Base-by-base conservation (phyloP, 1,140 invertebrate genomes). In the Sarcophaga bullata region DNA sequence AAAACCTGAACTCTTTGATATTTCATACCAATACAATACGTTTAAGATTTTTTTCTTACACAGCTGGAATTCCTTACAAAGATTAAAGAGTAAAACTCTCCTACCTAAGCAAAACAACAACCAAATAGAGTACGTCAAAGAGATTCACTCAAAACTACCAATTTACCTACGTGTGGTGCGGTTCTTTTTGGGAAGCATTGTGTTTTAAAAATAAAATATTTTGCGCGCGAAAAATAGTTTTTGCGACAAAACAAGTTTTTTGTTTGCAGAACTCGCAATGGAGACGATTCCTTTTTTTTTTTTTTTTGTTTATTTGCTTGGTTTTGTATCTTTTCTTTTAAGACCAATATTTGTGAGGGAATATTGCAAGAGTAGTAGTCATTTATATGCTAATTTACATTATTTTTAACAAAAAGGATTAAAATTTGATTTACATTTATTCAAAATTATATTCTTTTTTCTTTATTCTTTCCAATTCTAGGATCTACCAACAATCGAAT, bases 401-500 rank as follows among this genome's bases (percentile, higher is more conserved):
- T 49, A 76, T 4, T 13, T 76, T 48, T 17, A 76, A n/a, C n/a
- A 73, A 76, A 78, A 37, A 4, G 8, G 19, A 52, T 78, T 52
- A 19, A 78, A 78, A 78, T 48, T 48, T 1, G 75, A 25, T 46
- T 19, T 78, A 7, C 6, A 6, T 76, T 49, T 52, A 50, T 13
- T 37, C 19, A 80, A 50, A 73, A 10, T 54, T 19, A 17, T 72
- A n/a, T 58, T n/a, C 62, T 37, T 13, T 37, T 73, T 80, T 82
- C 75, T 37, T 62, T n/a, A 47, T 9, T 49, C 37, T 80, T 82
- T 48, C 72, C 48, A 81, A 19, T 73, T 76, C 46, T 15, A 47
- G 13, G n/a, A 54, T 48, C 54, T 9, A 52, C 8, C 9, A 25
- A 4, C 15, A 10, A 7, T 81, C 52, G 80, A 88, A 84, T 78